Evolutionary conservation across 35 echinoderm and acorn worm genomes (phyloP).

Genomic region (Apostichopus californicus): DNA sequence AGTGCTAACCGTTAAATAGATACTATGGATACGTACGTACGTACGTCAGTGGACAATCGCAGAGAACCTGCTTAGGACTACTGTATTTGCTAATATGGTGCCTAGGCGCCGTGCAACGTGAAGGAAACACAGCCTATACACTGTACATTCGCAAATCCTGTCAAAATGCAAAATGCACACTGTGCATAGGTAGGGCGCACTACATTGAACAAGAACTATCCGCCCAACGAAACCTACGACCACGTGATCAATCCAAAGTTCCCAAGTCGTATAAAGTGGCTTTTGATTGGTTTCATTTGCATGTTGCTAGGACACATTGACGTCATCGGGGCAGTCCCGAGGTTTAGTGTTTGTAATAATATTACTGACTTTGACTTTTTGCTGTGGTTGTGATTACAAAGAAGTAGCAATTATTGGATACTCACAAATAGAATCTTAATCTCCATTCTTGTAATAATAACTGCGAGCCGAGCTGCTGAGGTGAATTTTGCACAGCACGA

Average conservation of each 20-base stretch:
- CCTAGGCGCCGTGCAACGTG: background rate
- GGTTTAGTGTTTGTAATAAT: conserved; percentile 51
- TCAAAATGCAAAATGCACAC: conserved; percentile 9
- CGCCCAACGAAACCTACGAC: conserved; percentile 6
- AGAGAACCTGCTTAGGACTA: background rate
- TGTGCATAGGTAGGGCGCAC: background rate
- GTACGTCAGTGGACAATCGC: background rate
- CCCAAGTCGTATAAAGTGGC: conserved; percentile 56
- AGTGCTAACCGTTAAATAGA: background rate
- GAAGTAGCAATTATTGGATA: background rate
- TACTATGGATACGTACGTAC: background rate
- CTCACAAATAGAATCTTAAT: background rate
- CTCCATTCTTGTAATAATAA: too few relatives aligned
- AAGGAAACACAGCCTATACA: background rate
- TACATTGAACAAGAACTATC: conserved; percentile 22
- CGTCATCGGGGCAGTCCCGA: conserved; percentile 65
- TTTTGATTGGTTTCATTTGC: conserved; percentile 70
- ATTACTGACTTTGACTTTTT: conserved; percentile 20
- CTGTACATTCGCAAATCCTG: background rate
- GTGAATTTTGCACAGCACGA: too few relatives aligned
- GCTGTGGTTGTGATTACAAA: background rate
- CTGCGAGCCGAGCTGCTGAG: too few relatives aligned
- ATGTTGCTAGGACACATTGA: conserved; percentile 66
- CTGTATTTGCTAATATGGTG: background rate
- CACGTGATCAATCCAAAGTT: conserved; percentile 46